A percentile compares a stretch with the other conserved stretches of the same genome.
phyloP scores from a whole-genome alignment of 2,888 invertebrate genomes.

The Alentia gelatinosa region DNA sequence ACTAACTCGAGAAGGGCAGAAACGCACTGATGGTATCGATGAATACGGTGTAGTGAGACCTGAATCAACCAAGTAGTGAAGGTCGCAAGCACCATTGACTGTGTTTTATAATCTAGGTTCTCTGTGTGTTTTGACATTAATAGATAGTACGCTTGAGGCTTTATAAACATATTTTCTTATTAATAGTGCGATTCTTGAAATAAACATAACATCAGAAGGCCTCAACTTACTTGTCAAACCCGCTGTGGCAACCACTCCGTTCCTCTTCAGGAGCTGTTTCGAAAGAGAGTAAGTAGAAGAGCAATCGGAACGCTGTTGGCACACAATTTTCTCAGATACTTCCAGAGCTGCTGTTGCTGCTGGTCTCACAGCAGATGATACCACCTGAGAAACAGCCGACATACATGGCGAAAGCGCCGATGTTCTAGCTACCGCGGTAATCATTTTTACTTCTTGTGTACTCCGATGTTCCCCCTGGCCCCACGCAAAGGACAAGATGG shows the following conservation, averaged over 20 bases:
- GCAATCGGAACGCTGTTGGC: not conserved
- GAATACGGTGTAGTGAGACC: not conserved
- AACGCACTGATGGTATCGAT: too few species aligned
- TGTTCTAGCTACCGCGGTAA: conserved; percentile 57
- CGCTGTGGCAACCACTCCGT: not conserved
- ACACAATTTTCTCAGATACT: conserved; percentile 59
- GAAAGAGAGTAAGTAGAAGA: not conserved
- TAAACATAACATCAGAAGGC: not conserved
- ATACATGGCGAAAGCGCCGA: conserved; percentile 59
- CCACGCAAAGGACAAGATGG: conserved; percentile 42
- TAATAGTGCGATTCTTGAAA: not conserved
- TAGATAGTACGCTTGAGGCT: too few species aligned
- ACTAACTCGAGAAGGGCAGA: too few species aligned
- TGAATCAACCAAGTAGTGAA: not conserved
- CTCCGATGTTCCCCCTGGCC: not conserved
- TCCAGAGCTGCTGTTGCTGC: conserved; percentile 63
- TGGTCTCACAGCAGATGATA: conserved; percentile 66
- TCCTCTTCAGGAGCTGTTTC: not conserved
- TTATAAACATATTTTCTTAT: not conserved
- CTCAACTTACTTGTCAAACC: conserved; percentile 11
- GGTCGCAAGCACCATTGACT: too few species aligned
- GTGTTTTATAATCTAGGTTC: too few species aligned
- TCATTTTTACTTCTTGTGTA: conserved; percentile 57
- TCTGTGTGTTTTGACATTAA: too few species aligned
- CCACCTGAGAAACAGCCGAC: conserved; percentile 69